Evolutionary conservation across 2,888 invertebrate genomes (phyloP).

Genomic region (Ganaspis brasiliensis): DNA sequence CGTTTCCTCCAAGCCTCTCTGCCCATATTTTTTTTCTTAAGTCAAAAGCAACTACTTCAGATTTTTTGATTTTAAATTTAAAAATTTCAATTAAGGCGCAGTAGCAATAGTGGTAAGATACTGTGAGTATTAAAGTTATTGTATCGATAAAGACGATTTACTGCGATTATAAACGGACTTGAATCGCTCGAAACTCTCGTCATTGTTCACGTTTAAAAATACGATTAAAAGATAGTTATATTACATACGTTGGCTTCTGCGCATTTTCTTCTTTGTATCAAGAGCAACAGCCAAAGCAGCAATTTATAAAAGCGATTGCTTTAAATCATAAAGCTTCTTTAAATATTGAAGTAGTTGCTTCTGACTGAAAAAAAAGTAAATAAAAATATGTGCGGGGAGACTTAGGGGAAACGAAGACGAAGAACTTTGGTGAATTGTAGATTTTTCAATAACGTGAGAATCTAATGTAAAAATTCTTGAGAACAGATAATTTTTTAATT

Average conservation of each 20-base stretch:
- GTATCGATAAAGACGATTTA: slow-evolving; percentile 18
- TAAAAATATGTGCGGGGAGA: slow-evolving; percentile 44
- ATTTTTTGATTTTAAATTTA: slow-evolving; percentile 7
- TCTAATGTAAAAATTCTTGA: slow-evolving; percentile 1
- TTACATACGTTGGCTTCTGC: slow-evolving; percentile 56
- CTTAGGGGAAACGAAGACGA: neutral
- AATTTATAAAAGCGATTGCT: no score
- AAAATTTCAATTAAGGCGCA: slow-evolving; percentile 1
- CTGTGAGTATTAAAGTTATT: slow-evolving; percentile 10
- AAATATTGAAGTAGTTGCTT: no score
- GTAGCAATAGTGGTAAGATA: slow-evolving; percentile 11
- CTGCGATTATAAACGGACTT: neutral
- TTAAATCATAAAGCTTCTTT: no score
- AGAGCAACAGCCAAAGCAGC: slow-evolving; percentile 59
- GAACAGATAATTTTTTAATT: no score
- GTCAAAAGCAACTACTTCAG: slow-evolving; percentile 65
- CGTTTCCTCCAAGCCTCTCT: slow-evolving; percentile 32
- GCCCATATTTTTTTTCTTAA: slow-evolving; percentile 54
- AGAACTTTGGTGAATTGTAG: neutral
- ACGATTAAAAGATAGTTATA: slow-evolving; percentile 68
- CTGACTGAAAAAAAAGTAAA: no score
- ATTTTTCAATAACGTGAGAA: neutral
- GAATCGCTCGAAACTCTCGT: slow-evolving; percentile 60
- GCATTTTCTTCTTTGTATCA: slow-evolving; percentile 44
- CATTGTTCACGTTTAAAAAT: slow-evolving; percentile 71